Conservation (phyloP, 2,888 invertebrate genomes). For the Acronicta aceris region DNA sequence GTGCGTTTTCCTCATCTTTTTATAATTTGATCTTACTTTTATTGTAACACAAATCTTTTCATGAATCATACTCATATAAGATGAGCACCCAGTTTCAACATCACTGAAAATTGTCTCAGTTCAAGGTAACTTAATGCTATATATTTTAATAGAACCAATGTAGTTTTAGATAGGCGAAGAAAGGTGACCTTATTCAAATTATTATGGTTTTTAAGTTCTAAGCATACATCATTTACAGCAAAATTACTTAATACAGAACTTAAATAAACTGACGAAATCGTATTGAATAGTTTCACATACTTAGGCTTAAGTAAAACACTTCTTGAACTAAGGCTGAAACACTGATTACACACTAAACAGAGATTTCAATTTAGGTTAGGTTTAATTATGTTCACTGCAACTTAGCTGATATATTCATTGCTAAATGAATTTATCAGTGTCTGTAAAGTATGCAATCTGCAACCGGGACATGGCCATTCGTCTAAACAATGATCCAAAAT, state of each 20-base stretch:
- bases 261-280: slow-evolving; percentile 10
- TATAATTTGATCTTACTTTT: neutral
- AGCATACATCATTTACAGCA: neutral
- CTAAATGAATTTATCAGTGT: too few relatives aligned
- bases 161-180: neutral
- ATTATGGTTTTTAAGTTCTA: neutral
- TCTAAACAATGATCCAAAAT: neutral
- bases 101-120: slow-evolving; percentile 1
- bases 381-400: too few relatives aligned
- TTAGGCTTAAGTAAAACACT: neutral
- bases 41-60: neutral
- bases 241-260: slow-evolving; percentile 2
- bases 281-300: slow-evolving; percentile 28
- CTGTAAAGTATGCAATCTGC: slow-evolving; percentile 29
- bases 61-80: neutral
- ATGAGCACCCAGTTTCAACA: slow-evolving; percentile 24
- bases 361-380: slow-evolving; percentile 7
- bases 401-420: too few relatives aligned
- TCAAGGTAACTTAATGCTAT: slow-evolving; percentile 12
- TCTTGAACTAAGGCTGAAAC: slow-evolving; percentile 43
- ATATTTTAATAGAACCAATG: slow-evolving; percentile 15
- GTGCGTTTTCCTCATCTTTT: slow-evolving; percentile 8
- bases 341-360: slow-evolving; percentile 22
- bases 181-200: neutral
- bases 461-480: slow-evolving; percentile 7